Evolutionary conservation across 1,140 invertebrate species (phyloP), one percentile per base, ranked within the genome.

Genomic region (Drosophila repletoides): DNA sequence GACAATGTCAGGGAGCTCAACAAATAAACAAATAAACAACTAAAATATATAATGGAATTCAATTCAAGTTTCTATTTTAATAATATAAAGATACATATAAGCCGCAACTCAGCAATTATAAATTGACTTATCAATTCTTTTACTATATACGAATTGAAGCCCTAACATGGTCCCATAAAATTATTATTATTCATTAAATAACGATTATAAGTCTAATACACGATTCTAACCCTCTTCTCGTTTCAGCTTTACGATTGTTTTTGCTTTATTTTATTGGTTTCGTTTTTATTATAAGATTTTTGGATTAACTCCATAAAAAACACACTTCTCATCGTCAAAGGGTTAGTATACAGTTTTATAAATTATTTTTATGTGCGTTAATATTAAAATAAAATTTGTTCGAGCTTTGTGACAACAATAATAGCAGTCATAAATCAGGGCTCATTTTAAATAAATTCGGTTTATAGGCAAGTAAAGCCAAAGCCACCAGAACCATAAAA

Each of bases 281-380:
- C n/a, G 28, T 59, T 51, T 77, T 74, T 56, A 66, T 83, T 79
- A 79, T 71, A 58, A 60, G 53, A 65, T 49, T 67, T 74, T 60
- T 74, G 80, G 79, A 84, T 86, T 84, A 74, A 36, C 48, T 29
- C 61, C 64, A 86, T 86, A 86, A 79, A 86, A 73, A 77, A 72
- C 41, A 67, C 60, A 81, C 71, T 56, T 72, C 63, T 68, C 41
- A 60, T 31, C 69, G 41, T 21, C 49, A 48, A 60, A 72, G 60
- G 80, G 80, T 84, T 72, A 31, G 79, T 84, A 84, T 52, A 33
- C 34, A 51, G 66, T 77, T 79, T 61, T 55, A 72, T 64, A 59
- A 72, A 61, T 58, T 22, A 29, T 26, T 55, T 81, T 74, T 74
- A 83, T 58, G 60, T 33, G 34, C 79, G 64, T 84, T 67, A 64